These are phyloP conservation scores for Candoia aspera DNA, from an alignment of 2,113 vertebrate species.

Conservation along the genomic window DNA sequence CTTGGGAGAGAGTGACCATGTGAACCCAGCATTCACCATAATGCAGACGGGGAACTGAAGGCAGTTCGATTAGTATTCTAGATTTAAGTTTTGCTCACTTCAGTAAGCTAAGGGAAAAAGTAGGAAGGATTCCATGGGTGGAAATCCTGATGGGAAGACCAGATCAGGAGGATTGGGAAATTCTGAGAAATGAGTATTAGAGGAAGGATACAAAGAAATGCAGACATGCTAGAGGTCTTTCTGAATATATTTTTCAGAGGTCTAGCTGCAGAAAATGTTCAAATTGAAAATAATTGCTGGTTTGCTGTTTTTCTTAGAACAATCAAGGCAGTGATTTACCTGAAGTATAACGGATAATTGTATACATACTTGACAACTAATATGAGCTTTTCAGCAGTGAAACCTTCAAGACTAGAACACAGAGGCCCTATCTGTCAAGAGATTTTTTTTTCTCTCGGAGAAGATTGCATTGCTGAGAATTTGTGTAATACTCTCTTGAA, in stretches of 20 bases:
- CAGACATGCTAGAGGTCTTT: background rate
- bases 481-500: background rate
- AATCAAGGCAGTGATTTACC: background rate
- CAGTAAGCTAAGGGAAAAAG: too few relatives aligned
- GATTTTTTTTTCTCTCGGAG: background rate
- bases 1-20: background rate
- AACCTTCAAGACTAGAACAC: background rate
- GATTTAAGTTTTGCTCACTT: too few relatives aligned
- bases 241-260: slow-evolving; percentile 5
- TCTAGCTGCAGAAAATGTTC: background rate
- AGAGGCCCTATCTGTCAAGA: slow-evolving; percentile 3
- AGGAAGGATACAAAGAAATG: background rate
- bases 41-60: too few relatives aligned
- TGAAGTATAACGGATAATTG: background rate
- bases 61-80: too few relatives aligned
- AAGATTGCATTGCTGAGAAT: background rate
- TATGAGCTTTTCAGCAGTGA: background rate
- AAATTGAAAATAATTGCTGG: background rate
- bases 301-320: background rate
- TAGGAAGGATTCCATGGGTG: too few relatives aligned
- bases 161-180: background rate
- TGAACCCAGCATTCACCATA: too few relatives aligned
- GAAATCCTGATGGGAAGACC: background rate
- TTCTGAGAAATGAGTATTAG: background rate
- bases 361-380: background rate